Percentiles rank a stretch among this genome's conserved stretches.
These are phyloP conservation scores for Aphelinus certus DNA, from an alignment of 1,140 invertebrate species.

Conservation along the genomic window DNA sequence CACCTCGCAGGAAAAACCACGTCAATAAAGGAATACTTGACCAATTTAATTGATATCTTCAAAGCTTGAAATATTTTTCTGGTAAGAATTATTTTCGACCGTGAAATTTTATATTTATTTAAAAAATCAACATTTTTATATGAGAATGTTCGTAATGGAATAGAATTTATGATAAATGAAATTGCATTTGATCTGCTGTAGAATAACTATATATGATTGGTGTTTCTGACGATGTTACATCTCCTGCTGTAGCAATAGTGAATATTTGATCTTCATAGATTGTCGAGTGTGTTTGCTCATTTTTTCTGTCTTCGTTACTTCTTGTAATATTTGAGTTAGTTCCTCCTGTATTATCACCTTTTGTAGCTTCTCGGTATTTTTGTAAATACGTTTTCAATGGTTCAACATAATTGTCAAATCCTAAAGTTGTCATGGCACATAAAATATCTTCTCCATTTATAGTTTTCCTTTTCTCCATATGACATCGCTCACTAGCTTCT, in stretches of 20 bases:
- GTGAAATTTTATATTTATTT: no score
- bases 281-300: slow-evolving; percentile 48
- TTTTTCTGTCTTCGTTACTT: slow-evolving; percentile 56
- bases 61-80: no score
- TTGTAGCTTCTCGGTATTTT: slow-evolving; percentile 90
- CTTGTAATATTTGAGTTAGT: slow-evolving; percentile 33
- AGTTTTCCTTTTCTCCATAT: slow-evolving; percentile 98
- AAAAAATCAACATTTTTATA: no score
- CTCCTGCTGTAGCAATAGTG: slow-evolving; percentile 57
- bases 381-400: slow-evolving; percentile 95
- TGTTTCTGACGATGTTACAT: slow-evolving; percentile 60
- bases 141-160: neutral
- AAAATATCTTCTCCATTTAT: slow-evolving; percentile 99
- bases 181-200: slow-evolving; percentile 63
- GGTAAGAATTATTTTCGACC: no score
- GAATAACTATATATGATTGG: slow-evolving; percentile 64
- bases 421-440: slow-evolving; percentile 95
- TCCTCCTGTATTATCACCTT: slow-evolving; percentile 59
- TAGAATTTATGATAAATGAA: slow-evolving; percentile 59
- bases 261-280: slow-evolving; percentile 65
- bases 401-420: slow-evolving; percentile 99
- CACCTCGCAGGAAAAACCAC: no score
- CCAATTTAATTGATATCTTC: no score
- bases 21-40: no score
- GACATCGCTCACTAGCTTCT: slow-evolving; percentile 95